These are phyloP conservation scores for Drosophila prolongata DNA, from an alignment of 2,888 invertebrate species.

Conservation along the genomic window DNA sequence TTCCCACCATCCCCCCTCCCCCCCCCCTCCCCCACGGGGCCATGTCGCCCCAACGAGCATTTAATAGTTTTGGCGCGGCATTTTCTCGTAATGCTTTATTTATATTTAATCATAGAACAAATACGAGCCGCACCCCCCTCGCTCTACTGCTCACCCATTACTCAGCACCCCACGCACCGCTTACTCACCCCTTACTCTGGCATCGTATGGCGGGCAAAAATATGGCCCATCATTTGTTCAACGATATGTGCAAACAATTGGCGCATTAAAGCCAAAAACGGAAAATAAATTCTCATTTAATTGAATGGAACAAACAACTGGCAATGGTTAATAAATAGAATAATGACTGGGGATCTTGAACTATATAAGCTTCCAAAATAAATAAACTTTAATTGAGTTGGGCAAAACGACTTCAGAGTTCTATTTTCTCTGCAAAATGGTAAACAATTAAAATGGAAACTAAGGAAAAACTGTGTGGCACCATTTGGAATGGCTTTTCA, in stretches of 20 bases:
- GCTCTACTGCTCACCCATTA: no score
- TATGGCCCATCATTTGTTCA: conserved; percentile 73
- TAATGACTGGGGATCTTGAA: conserved; percentile 23
- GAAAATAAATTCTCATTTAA: conserved; percentile 45
- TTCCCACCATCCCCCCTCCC: neutral
- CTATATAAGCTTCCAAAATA: conserved; percentile 14
- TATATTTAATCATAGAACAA: conserved; percentile 80
- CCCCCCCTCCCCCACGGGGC: neutral
- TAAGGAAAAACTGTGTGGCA: neutral
- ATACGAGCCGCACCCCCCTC: conserved; percentile 50
- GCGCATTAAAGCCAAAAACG: conserved; percentile 69
- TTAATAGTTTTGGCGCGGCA: conserved; percentile 70
- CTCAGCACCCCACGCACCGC: no score
- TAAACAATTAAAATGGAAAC: neutral
- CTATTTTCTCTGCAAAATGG: neutral
- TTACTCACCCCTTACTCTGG: neutral
- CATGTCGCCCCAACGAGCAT: conserved; percentile 52
- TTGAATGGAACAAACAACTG: conserved; percentile 24
- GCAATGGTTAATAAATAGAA: conserved; percentile 13
- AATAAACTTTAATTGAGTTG: conserved; percentile 12
- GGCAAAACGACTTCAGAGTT: neutral
- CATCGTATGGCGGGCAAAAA: conserved; percentile 40
- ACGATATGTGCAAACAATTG: conserved; percentile 74
- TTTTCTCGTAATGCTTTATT: conserved; percentile 70
- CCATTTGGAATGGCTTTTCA: neutral